Evolutionary conservation across 2,888 invertebrate genomes (phyloP).

Genomic region (Hydroisotoma schaefferi): DNA sequence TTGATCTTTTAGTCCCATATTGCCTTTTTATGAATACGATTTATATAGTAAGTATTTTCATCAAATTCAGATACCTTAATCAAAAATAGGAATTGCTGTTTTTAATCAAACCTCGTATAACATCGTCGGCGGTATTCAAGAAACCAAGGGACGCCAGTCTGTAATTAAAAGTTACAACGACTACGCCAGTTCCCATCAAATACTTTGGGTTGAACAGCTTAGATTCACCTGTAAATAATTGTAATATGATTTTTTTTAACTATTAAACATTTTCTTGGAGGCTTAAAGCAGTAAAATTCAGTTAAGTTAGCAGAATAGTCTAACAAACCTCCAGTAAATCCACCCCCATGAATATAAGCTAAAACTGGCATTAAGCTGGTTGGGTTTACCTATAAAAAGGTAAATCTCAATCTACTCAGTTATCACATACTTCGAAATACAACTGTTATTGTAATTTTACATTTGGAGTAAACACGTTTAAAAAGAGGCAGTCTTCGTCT

Average conservation of each 20-base stretch:
- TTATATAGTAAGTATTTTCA: no score
- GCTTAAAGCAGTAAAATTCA: neutral
- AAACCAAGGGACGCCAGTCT: constrained; percentile 33
- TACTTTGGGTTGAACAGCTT: constrained; percentile 38
- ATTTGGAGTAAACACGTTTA: constrained; percentile 30
- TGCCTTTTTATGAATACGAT: no score
- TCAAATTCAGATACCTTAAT: no score
- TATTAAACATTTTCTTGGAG: neutral
- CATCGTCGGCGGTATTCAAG: constrained; percentile 21
- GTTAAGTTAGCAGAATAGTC: neutral
- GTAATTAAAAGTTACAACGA: constrained; percentile 30
- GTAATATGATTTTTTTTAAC: neutral
- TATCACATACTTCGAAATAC: neutral
- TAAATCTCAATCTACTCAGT: neutral
- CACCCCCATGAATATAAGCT: constrained; percentile 38
- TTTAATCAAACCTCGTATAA: constrained; percentile 15
- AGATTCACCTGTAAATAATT: constrained; percentile 13
- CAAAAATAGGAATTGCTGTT: constrained; percentile 3
- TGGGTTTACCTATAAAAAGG: constrained; percentile 9
- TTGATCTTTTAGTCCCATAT: constrained; percentile 25
- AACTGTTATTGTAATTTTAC: constrained; percentile 13
- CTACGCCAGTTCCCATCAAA: constrained; percentile 37
- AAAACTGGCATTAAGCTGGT: constrained; percentile 25
- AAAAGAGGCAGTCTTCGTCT: constrained; percentile 31
- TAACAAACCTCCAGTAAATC: constrained; percentile 20